A percentile compares a stretch with the other conserved stretches of the same genome.
These are phyloP conservation scores for Hydropsyche betteni DNA, from an alignment of 2,888 invertebrate species.

Conservation along the genomic window DNA sequence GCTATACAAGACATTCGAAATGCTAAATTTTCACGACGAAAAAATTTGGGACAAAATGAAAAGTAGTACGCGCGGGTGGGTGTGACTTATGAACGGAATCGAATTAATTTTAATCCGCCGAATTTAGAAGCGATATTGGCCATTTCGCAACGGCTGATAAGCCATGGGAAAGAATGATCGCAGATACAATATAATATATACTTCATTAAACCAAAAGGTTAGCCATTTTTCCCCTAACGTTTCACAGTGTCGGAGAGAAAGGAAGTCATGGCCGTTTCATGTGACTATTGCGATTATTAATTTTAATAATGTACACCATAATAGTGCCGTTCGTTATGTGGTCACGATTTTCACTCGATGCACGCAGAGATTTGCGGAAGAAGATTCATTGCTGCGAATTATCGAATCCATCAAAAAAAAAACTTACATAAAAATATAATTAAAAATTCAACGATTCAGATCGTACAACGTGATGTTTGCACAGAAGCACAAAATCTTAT, in stretches of 20 bases:
- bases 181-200: background rate
- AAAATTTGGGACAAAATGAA: no score
- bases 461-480: no score
- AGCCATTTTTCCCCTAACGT: conserved; percentile 40
- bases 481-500: background rate
- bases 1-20: no score
- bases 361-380: conserved; percentile 5
- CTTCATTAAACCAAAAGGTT: conserved; percentile 42
- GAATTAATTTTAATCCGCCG: no score
- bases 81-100: no score
- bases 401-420: no score
- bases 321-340: conserved; percentile 1
- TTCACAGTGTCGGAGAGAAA: conserved; percentile 35
- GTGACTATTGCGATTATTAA: conserved; percentile 39
- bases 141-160: conserved; percentile 14
- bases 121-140: no score
- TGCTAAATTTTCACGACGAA: no score
- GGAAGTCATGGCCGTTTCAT: conserved; percentile 40
- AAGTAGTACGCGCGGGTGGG: no score
- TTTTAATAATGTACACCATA: conserved; percentile 28
- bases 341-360: conserved; percentile 21
- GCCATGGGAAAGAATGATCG: conserved; percentile 24
- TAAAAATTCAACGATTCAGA: no score
- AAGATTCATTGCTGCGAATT: background rate
- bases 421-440: no score